Base-by-base conservation (phyloP, 2,797 vertebrate species). In the Scarus forsteni region DNA sequence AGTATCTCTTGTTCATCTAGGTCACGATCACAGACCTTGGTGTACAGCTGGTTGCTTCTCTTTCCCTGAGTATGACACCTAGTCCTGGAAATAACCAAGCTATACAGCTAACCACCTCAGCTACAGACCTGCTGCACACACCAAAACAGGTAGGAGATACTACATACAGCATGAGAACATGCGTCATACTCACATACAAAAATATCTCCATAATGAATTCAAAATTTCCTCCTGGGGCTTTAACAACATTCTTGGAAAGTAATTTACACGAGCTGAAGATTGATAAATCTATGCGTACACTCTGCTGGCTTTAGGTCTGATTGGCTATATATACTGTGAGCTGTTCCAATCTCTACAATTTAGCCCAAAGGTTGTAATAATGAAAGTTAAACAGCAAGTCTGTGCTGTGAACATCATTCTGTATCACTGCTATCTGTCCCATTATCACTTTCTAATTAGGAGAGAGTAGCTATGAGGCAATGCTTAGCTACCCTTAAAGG, bases 21-120 rank as follows among this genome's bases (percentile, higher is more conserved):
- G 97, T 99, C 79, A 97, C 96, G 71, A 97, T 99, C 54, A 92
- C 93, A 2, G 97, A 99, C 60, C 87, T 99, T 36, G 96, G 97
- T 0, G 94, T 97, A 5, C 98, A 99, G 76, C 89, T 99, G 40
- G 95, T 99, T 16, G 91, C 95, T 0, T 96, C 96, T 56, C 68
- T 99, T 68, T 95, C 96, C 0, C 79, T 99, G 50, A 95, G 94
- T 57, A 82, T 99, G 58, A 94, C 95, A 59, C 83, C 86, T 10
- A 97, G 95, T 83, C 91, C 95, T 61, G 94, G 87, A 0, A 96
- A 94, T 66, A 93, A 90, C 69, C 95, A 94, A 80, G 95, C 95
- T n/a, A 85, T 99, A 0, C 84, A 97, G 42, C 92, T 96, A 8
- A 97, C 93, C 0, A 92, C 92, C 15, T 90, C 95, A 0, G 97